Percentiles rank a stretch among this genome's conserved stretches.
These are phyloP conservation scores for Drosophila anomelani DNA, from an alignment of 2,888 invertebrate species.

Conservation along the genomic window DNA sequence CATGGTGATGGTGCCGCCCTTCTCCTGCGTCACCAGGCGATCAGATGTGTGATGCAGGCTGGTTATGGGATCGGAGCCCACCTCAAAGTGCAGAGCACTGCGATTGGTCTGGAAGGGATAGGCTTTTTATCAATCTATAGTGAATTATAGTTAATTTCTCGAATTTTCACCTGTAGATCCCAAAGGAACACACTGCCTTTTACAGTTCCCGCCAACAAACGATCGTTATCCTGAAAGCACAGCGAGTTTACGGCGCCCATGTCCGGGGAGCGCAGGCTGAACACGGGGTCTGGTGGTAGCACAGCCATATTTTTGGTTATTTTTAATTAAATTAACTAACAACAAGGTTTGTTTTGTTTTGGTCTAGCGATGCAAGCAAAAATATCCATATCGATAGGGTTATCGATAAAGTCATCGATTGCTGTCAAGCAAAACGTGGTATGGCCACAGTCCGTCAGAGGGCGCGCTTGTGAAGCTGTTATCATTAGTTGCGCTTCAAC, in stretches of 20 bases:
- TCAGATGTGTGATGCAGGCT: constrained; percentile 86
- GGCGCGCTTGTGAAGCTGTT: fast-evolving
- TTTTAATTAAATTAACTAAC: constrained; percentile 26
- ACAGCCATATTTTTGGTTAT: constrained; percentile 87
- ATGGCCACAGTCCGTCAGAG: neutral
- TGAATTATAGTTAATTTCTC: neutral
- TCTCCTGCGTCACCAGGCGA: constrained; percentile 90
- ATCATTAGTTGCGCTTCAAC: neutral
- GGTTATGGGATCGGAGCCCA: constrained; percentile 87
- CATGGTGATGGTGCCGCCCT: constrained; percentile 89
- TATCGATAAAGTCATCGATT: too few relatives aligned
- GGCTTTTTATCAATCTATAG: too few relatives aligned
- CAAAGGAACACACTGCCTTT: constrained; percentile 91
- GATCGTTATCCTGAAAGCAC: constrained; percentile 88
- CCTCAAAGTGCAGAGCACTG: constrained; percentile 88
- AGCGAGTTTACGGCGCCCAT: constrained; percentile 90
- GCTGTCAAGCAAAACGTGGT: too few relatives aligned
- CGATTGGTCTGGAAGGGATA: constrained; percentile 87
- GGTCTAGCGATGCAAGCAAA: neutral
- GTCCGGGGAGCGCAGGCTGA: constrained; percentile 88
- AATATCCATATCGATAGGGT: too few relatives aligned
- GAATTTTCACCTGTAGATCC: constrained; percentile 89
- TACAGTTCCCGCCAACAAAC: constrained; percentile 90
- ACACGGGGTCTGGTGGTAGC: constrained; percentile 90
- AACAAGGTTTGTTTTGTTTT: constrained; percentile 22